Evolutionary conservation across 1,140 invertebrate genomes (phyloP).

Genomic region (Ylistrum balloti): DNA sequence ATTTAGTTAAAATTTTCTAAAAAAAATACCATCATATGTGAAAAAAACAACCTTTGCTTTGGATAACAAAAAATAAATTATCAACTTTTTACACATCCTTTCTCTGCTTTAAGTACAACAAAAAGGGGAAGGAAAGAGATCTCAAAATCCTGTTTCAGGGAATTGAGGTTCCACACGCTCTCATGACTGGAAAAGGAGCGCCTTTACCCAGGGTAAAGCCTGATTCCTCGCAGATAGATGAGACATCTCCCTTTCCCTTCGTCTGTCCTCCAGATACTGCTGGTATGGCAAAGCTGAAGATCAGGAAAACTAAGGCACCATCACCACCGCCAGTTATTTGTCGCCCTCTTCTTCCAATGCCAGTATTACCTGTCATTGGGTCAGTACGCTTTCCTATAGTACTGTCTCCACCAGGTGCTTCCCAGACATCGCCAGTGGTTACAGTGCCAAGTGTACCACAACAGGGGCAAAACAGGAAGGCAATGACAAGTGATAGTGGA

Average conservation of each 20-base stretch:
- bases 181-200: not conserved
- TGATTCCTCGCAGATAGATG: not conserved
- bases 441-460: not conserved
- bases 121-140: slow-evolving; percentile 50
- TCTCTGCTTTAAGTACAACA: slow-evolving; percentile 49
- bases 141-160: slow-evolving; percentile 51
- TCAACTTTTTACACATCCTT: not conserved
- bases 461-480: slow-evolving; percentile 35
- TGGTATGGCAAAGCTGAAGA: slow-evolving; percentile 53
- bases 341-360: not conserved
- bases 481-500: not conserved
- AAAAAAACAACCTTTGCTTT: not conserved
- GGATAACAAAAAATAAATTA: not conserved
- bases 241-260: not conserved
- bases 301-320: not conserved
- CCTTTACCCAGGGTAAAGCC: slow-evolving; percentile 1
- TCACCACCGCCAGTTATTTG: not conserved
- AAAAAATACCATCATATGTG: not conserved
- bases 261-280: slow-evolving; percentile 41
- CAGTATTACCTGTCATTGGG: too few species aligned
- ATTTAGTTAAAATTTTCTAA: not conserved
- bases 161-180: not conserved
- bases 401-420: too few species aligned
- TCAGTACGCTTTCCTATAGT: too few species aligned
- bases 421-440: too few species aligned